These are phyloP conservation scores for Clostera curtula DNA, from an alignment of 2,888 invertebrate genomes.

Conservation along the genomic window DNA sequence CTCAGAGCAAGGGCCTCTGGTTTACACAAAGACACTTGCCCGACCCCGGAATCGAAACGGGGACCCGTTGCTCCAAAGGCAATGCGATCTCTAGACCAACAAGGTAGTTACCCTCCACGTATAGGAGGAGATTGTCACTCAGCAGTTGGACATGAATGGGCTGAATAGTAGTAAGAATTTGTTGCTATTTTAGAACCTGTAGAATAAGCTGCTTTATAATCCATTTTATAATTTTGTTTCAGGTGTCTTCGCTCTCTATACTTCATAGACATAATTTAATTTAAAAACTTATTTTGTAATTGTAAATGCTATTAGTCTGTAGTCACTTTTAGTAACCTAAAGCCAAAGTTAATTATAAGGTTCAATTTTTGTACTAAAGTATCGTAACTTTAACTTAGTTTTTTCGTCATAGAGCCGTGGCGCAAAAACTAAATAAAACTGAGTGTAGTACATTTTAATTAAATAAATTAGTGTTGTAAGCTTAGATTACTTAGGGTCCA, in stretches of 20 bases:
- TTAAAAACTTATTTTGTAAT: constrained; percentile 8
- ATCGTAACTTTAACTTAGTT: constrained; percentile 29
- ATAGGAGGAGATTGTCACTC: too few species aligned
- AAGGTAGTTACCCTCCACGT: too few species aligned
- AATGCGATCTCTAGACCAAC: too few species aligned
- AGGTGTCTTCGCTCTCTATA: constrained; percentile 37
- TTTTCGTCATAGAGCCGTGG: constrained; percentile 61
- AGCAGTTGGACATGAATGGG: background rate
- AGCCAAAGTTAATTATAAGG: constrained; percentile 3
- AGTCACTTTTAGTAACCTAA: constrained; percentile 9
- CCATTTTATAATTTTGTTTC: constrained; percentile 17
- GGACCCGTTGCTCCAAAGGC: too few species aligned
- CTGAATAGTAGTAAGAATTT: background rate
- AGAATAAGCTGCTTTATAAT: background rate
- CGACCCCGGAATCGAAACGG: too few species aligned
- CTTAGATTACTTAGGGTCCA: constrained; percentile 33
- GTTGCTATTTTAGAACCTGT: background rate
- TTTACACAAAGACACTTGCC: too few species aligned
- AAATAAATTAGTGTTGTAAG: constrained; percentile 9
- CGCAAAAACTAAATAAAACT: constrained; percentile 44
- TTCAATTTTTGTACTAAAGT: constrained; percentile 4
- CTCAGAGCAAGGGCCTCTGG: too few species aligned
- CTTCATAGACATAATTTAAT: constrained; percentile 1
- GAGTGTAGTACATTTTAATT: constrained; percentile 11
- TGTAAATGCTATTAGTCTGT: constrained; percentile 8